Percentiles rank a stretch among this genome's conserved stretches.
Conservation (phyloP, 2,888 invertebrate species). For the Tipula helvola region DNA sequence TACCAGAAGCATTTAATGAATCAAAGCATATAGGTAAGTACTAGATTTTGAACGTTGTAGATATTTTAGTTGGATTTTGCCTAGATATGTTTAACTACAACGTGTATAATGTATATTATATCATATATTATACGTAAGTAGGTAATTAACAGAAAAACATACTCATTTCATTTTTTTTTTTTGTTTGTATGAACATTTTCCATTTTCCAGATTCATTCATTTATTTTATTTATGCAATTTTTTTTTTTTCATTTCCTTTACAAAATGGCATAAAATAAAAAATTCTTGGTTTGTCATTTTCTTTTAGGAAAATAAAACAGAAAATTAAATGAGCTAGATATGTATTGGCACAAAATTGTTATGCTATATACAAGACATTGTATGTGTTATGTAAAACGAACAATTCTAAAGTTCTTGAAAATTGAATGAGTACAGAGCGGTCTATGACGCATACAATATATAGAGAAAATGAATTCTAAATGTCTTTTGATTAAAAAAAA, state of each 20-base stretch:
- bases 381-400: background rate
- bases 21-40: constrained; percentile 86
- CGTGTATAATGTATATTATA: too few species aligned
- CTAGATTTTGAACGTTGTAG: too few species aligned
- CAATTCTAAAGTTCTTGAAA: background rate
- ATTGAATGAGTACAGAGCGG: too few species aligned
- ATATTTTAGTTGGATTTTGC: too few species aligned
- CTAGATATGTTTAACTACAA: too few species aligned
- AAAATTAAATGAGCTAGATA: background rate
- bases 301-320: background rate
- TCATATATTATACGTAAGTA: too few species aligned
- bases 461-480: background rate
- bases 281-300: background rate
- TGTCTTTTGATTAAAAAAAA: background rate
- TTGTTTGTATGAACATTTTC: too few species aligned
- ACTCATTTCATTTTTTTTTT: too few species aligned
- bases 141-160: too few species aligned
- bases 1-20: constrained; percentile 98
- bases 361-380: background rate
- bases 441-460: background rate
- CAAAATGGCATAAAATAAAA: background rate
- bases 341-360: background rate
- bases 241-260: background rate
- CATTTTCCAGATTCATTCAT: background rate
- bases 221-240: background rate